Base-by-base conservation (phyloP, 2,888 invertebrate genomes). In the Desoria tigrina region DNA sequence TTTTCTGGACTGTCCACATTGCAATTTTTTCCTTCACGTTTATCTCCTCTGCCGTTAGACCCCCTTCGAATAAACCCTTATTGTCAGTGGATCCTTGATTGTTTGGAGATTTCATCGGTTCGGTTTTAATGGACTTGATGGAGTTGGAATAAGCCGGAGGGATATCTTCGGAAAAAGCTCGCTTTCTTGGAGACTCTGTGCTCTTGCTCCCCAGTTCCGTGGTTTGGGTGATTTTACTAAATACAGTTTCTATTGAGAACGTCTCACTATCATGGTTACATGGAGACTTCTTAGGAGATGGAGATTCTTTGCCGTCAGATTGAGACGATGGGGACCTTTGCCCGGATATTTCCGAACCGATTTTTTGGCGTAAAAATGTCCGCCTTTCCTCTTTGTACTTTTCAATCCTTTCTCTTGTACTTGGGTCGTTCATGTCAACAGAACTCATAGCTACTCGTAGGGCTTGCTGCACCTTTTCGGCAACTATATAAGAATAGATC, bases 351-450 rank as follows among this genome's bases (percentile, higher is more conserved):
- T 73, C 74, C 1, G 73, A 70, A 28, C 90, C 88, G 79, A 92
- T 92, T 79, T 92, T 92, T 78, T 93, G 92, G 53, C 92, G 85
- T 16, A 93, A 81, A 77, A 91, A 90, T 74, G 87, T 88, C 58
- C 94, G 83, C n/a, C 93, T 82, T 78, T 94, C 93, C 78, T 93
- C 92, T 81, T 94, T 94, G 79, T 93, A 94, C 79, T 90, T 89
- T 80, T 94, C 92, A 72, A 94, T 92, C 53, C 93, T 82, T 78
- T 93, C 92, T 54, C 93, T 82, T 77, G 89, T 88, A 24, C 87
- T 78, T 67, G 78, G 78, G 63, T 80, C 79, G 70, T 88, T 86
- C 42, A 82, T 81, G 53, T 77, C 76, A 24, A 77, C 76, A 32
- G 71, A 69, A 42, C 74, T 75, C 73, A 74, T 74, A 0, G 66